Evolutionary conservation across 2,113 vertebrate genomes (phyloP).

Genomic region (Erinaceus europaeus): DNA sequence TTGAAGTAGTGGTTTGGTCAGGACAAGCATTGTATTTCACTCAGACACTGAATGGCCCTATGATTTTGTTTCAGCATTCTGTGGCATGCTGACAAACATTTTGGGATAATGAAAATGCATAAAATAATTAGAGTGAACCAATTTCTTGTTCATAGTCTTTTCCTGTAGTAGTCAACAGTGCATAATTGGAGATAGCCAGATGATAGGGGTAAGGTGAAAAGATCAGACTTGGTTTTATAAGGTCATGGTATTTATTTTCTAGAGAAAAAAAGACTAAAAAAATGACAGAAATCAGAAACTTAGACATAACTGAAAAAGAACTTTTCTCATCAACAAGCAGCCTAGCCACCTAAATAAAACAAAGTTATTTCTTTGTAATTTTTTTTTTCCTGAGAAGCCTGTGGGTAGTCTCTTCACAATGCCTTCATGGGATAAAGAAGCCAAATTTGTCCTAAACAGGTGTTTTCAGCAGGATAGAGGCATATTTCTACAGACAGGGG

Average conservation of each 20-base stretch:
- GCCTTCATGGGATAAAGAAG: background rate
- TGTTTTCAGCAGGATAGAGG: conserved; percentile 58
- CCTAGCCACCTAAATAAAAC: background rate
- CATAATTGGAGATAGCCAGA: too few species aligned
- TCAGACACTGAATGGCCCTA: background rate
- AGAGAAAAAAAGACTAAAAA: background rate
- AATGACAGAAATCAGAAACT: conserved; percentile 31
- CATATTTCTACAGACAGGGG: conserved; percentile 19
- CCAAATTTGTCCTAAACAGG: conserved; percentile 45
- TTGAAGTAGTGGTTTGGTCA: background rate
- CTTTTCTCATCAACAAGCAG: background rate
- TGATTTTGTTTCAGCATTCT: background rate
- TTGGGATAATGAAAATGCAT: fast-evolving
- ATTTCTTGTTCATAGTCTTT: background rate
- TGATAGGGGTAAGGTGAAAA: fast-evolving
- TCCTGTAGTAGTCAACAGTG: background rate
- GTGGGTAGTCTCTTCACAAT: background rate
- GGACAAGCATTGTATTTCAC: background rate
- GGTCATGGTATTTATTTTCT: background rate
- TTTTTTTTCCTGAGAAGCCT: conserved; percentile 16
- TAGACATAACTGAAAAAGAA: conserved; percentile 37
- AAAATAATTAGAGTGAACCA: background rate
- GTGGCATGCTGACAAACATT: background rate
- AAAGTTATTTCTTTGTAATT: background rate
- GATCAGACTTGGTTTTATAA: background rate